Evolutionary conservation across 2,113 vertebrate genomes (phyloP).

Genomic region (Hoplias malabaricus): DNA sequence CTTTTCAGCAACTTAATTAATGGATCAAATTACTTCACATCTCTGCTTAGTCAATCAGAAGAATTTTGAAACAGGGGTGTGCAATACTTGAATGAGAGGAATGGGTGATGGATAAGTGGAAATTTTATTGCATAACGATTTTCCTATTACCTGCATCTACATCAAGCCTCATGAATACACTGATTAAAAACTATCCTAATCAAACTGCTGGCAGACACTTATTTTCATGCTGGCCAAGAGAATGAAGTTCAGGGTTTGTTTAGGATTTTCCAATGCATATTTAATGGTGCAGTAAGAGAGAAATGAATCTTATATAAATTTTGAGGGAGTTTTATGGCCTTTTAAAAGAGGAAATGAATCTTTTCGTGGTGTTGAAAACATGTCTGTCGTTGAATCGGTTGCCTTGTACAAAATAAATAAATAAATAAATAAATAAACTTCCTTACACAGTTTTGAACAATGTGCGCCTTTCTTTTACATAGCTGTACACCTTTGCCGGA

Average conservation of each 20-base stretch:
- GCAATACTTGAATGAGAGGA: too few species aligned
- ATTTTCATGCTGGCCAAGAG: neutral
- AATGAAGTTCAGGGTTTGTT: neutral
- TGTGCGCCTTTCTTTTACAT: neutral
- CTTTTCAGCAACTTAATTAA: too few species aligned
- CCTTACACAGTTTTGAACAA: neutral
- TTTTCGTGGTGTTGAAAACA: neutral
- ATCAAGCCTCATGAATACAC: too few species aligned
- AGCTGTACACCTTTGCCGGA: neutral
- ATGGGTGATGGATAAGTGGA: too few species aligned
- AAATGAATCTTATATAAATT: neutral
- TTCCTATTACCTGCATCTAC: too few species aligned
- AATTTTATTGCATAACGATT: too few species aligned
- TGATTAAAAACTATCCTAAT: too few species aligned
- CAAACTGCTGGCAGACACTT: too few species aligned
- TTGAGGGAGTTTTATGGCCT: neutral
- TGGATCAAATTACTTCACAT: too few species aligned
- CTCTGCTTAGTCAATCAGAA: too few species aligned
- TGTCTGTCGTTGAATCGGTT: neutral
- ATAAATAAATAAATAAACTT: too few species aligned
- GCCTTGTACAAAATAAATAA: neutral
- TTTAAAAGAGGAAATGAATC: slow-evolving; percentile 28
- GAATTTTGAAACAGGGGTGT: too few species aligned
- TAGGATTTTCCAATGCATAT: neutral
- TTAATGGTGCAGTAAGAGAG: neutral